Base-by-base conservation (phyloP, 2,113 vertebrate genomes). In the Myocastor coypus region DNA sequence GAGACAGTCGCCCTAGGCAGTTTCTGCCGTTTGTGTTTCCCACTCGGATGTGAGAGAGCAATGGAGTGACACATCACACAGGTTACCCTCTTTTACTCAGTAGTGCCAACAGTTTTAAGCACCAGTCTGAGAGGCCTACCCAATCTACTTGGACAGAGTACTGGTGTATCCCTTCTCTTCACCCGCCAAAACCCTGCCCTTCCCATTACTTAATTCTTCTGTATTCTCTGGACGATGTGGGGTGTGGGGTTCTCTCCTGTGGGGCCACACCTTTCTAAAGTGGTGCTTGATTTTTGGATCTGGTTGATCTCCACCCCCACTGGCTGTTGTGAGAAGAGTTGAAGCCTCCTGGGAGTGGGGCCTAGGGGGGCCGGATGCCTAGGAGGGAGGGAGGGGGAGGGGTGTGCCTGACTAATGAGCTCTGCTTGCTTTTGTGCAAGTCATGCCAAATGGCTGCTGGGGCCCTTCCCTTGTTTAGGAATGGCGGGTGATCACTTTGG, bases 341-440 rank as follows among this genome's bases (percentile, higher is more conserved):
- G 71, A 97, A 95, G 73, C 89, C 91, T 95, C 83, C 83, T 64
- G 93, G 93, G 97, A 96, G 89, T 96, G 86, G 87, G 86, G 94
- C 86, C 94, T 97, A 90, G 80, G 40, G 95, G 96, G 94, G 92
- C 92, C 94, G 96, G 97, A 97, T 97, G 94, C 97, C 93, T 93
- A 80, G 73, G 57, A 97, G 93, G 94, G 96, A 95, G 90, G 69
- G 87, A 9, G 46, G 77, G 86, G 96, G 88, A 96, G 82, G 96
- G 83, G 73, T 97, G 81, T 96, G 94, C 86, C 81, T 97, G 92
- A 97, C 90, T 97, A 97, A 97, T 96, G 92, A 97, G 86, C 89
- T 90, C 77, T 95, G 91, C 97, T 97, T 95, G 92, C 95, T 95
- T 97, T 97, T 96, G 93, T 97, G 97, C 94, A 97, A 97, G 96